Evolutionary conservation across 2,797 vertebrate genomes (phyloP), one percentile per base, ranked within the genome.

Genomic region (Thripadectes ignobilis): DNA sequence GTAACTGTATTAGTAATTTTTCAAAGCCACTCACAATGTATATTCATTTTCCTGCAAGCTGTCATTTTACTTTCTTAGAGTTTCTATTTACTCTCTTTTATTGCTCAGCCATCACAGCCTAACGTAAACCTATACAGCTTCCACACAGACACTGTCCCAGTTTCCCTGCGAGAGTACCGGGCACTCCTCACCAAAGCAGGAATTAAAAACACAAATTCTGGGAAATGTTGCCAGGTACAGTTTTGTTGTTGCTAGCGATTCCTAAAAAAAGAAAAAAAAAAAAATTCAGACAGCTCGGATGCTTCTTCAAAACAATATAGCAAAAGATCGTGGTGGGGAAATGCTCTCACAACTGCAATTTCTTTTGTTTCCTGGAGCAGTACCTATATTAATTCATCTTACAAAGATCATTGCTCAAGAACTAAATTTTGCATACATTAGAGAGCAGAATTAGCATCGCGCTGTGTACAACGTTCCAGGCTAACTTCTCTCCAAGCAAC

Each of bases 401-500:
- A 97, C 98, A 98, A 98, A 98, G 98, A 98, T 98, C 98, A 98
- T 98, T 98, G 98, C 98, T 98, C 98, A 98, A 98, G 98, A 98
- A 98, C 97, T 97, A 98, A 98, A 98, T 98, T 98, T 97, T 98
- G 99, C 99, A 99, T 99, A 99, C 98, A 99, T 99, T 99, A 99
- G 98, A 98, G 98, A 98, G 98, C 98, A 98, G 98, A 99, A 99
- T 99, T 99, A 99, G 99, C 99, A 99, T 98, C 98, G 98, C 97
- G 96, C 98, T 97, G 98, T 98, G 98, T 98, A 98, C 98, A 98
- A 97, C 98, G 98, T 98, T 98, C 98, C 98, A 98, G 98, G 98
- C 98, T 99, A 99, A 99, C 98, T 99, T 99, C 99, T 99, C 99
- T 99, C 99, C 97, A 98, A 98, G 98, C 99, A 99, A 98, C 99